Evolutionary conservation across 2,797 vertebrate genomes (phyloP).

Genomic region (Scolopax rusticola): DNA sequence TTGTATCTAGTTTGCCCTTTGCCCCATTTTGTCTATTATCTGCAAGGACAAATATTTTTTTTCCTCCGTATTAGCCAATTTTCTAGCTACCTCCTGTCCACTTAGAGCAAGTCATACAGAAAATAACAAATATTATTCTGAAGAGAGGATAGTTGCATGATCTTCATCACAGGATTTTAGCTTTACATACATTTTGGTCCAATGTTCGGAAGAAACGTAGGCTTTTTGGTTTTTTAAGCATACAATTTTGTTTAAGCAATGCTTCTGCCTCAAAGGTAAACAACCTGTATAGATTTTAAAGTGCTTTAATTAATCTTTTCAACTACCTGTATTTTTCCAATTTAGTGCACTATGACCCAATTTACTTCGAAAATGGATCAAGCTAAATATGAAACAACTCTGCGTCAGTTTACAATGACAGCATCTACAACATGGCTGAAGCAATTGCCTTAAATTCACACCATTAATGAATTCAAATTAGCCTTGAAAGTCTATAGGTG

Average conservation of each 20-base stretch:
- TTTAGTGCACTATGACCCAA: neutral
- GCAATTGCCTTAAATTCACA: neutral
- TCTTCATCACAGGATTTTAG: neutral
- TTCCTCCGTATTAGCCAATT: neutral
- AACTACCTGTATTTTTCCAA: neutral
- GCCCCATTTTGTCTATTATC: neutral
- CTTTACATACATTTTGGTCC: neutral
- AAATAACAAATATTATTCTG: neutral
- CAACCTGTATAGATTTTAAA: neutral
- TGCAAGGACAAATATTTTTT: neutral
- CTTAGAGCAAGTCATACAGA: neutral
- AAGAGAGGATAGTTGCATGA: neutral
- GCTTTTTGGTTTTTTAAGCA: neutral
- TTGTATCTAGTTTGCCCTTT: neutral
- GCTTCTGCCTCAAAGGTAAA: neutral
- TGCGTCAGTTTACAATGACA: neutral
- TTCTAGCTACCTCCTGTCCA: neutral
- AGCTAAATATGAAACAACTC: constrained; percentile 19
- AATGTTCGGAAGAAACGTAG: neutral
- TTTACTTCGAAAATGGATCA: constrained; percentile 11
- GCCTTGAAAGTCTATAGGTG: neutral
- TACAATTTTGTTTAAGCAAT: neutral
- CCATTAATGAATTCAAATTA: neutral
- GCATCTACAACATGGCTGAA: neutral
- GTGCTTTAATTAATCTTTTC: constrained; percentile 15